Percentiles rank a stretch among this genome's conserved stretches.
Conservation (phyloP, 2,888 invertebrate species). For the Cepaea hortensis region DNA sequence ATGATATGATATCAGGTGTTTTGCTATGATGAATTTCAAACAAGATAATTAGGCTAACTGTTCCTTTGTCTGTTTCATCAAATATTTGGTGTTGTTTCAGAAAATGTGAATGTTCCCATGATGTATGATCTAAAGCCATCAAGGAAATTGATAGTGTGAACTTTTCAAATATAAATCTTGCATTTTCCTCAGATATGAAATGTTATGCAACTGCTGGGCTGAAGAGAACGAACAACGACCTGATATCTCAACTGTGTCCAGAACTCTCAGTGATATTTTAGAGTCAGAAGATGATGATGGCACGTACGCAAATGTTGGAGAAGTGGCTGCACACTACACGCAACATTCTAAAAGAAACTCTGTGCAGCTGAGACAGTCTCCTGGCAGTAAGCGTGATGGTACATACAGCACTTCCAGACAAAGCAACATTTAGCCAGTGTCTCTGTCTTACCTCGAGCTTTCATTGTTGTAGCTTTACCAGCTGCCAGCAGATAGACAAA, state of each 20-base stretch:
- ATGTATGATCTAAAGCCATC: too few relatives aligned
- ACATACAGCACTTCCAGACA: conserved; percentile 31
- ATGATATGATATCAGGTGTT: too few relatives aligned
- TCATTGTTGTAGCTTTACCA: neutral
- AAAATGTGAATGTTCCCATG: too few relatives aligned
- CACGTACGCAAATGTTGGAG: conserved; percentile 18
- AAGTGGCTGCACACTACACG: neutral
- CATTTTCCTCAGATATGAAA: conserved; percentile 58
- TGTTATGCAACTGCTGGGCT: conserved; percentile 64
- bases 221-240: conserved; percentile 58
- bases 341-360: conserved; percentile 3
- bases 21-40: too few relatives aligned
- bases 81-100: too few relatives aligned
- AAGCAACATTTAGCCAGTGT: conserved; percentile 31
- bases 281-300: conserved; percentile 42
- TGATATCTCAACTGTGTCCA: conserved; percentile 54
- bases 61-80: too few relatives aligned
- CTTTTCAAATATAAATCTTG: too few relatives aligned
- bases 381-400: neutral
- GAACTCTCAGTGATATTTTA: conserved; percentile 24
- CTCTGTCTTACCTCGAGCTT: neutral
- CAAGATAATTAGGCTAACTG: too few relatives aligned
- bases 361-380: neutral
- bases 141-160: too few relatives aligned
- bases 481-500: too few relatives aligned